Conservation (phyloP, 2,888 invertebrate genomes). For the Drosophila rubida region DNA sequence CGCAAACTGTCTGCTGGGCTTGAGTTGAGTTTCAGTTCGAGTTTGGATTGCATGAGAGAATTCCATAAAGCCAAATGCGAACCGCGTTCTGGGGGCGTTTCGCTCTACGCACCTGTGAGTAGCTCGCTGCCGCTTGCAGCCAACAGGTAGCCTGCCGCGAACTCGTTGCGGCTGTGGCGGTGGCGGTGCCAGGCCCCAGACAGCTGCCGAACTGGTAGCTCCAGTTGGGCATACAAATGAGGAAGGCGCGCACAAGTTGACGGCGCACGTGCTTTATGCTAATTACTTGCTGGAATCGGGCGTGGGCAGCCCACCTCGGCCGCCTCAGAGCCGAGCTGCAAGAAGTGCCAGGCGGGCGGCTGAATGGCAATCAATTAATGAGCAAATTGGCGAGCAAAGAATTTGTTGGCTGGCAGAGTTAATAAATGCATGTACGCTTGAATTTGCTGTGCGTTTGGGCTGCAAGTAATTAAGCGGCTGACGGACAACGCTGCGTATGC, state of each 20-base stretch:
- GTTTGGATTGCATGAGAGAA: slow-evolving; percentile 46
- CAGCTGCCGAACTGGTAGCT: slow-evolving; percentile 43
- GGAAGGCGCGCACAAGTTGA: slow-evolving; percentile 55
- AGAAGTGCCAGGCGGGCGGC: background rate
- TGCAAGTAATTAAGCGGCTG: slow-evolving; percentile 59
- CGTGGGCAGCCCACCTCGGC: slow-evolving; percentile 48
- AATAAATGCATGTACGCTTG: slow-evolving; percentile 36
- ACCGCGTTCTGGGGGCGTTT: slow-evolving; percentile 50
- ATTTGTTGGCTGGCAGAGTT: background rate
- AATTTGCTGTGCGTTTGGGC: slow-evolving; percentile 25
- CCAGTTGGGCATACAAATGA: slow-evolving; percentile 70
- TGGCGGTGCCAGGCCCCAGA: slow-evolving; percentile 30
- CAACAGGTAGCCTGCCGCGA: slow-evolving; percentile 67
- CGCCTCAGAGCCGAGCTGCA: background rate
- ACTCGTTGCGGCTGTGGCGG: background rate
- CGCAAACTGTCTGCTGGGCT: slow-evolving; percentile 53
- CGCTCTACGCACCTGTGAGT: slow-evolving; percentile 71
- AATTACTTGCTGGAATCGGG: slow-evolving; percentile 72
- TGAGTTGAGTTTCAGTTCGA: background rate
- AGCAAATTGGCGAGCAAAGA: background rate
- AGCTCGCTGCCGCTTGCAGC: slow-evolving; percentile 29
- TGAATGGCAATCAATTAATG: slow-evolving; percentile 58
- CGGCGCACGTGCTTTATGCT: slow-evolving; percentile 78
- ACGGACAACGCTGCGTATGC: slow-evolving; percentile 68
- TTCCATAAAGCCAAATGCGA: slow-evolving; percentile 37